Evolutionary conservation across 2,797 vertebrate genomes (phyloP), one percentile per base, ranked within the genome.

Genomic region (Leptatherina wallacei): DNA sequence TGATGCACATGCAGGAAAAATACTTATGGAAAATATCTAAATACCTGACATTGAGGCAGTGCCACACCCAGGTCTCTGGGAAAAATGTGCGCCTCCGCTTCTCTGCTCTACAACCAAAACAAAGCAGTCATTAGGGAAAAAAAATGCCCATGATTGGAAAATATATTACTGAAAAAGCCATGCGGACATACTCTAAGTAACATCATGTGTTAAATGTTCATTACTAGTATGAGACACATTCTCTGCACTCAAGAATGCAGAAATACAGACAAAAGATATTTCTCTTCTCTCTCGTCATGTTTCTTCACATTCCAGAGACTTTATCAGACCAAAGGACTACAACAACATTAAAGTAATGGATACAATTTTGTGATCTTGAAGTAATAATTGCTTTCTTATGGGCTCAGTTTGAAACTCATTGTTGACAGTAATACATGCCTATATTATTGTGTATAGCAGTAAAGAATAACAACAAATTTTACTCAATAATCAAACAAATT

Each of bases 41-140:
- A 56, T 96, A 98, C 97, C 96, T 98, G 95, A 97, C 81, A 27
- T 95, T 97, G 85, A 98, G 83, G 90, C 97, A 98, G 83, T 83
- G 95, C 97, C 97, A 98, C 87, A 97, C 91, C 97, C 97, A 97
- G 0, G 97, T 98, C 90, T 98, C 97, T 0, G 97, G 97, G 87
- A 98, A 98, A 86, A 97, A 98, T 2, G 97, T 97, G n/a, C 97
- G 95, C 78, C 94, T 96, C 51, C 92, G 95, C 90, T 95, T 98
- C 91, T 97, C 96, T 59, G 94, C 91, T 91, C 97, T 97, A 85
- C 65, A 87, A 77, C 63, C 88, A 86, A 93, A 92, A 86, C 87
- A 86, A 87, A 79, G 76, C 77, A 73, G 79, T 88, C 83, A 81
- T 92, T 76, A 91, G 82, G 81, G 82, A 83, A 84, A 78, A 40